A percentile compares a stretch with the other conserved stretches of the same genome.
Evolutionary conservation across 1,140 invertebrate species (phyloP).

Genomic region (Aradophagus sp.): DNA sequence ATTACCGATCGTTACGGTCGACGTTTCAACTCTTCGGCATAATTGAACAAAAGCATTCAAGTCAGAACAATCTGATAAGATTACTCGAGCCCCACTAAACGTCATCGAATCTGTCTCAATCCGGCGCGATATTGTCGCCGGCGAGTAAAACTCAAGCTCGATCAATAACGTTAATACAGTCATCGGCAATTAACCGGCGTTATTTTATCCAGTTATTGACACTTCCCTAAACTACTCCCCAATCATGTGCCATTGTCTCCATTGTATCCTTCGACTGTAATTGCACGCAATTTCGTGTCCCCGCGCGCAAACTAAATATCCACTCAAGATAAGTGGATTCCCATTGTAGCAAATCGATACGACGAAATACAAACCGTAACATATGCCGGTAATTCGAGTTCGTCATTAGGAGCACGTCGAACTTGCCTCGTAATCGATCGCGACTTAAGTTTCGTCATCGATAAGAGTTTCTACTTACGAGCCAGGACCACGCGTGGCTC

Average conservation of each 20-base stretch:
- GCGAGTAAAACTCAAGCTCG: neutral
- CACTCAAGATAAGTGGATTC: slow-evolving; percentile 42
- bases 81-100: no score
- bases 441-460: neutral
- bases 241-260: slow-evolving; percentile 19
- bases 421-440: slow-evolving; percentile 15
- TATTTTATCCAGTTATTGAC: slow-evolving; percentile 11
- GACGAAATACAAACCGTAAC: slow-evolving; percentile 26
- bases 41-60: no score
- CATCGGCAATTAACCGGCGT: slow-evolving; percentile 1
- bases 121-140: no score
- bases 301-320: slow-evolving; percentile 31
- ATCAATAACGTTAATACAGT: neutral
- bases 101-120: no score
- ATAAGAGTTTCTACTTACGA: no score
- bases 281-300: slow-evolving; percentile 22
- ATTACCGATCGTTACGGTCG: no score
- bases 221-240: slow-evolving; percentile 3
- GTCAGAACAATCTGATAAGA: no score
- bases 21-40: no score
- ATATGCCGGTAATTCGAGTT: slow-evolving; percentile 21
- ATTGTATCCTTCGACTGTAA: slow-evolving; percentile 29
- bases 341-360: slow-evolving; percentile 34
- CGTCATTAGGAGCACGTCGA: slow-evolving; percentile 23
- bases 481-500: no score